Percentiles rank a stretch among this genome's conserved stretches.
These are phyloP conservation scores for Tachina lurida DNA, from an alignment of 2,888 invertebrate genomes.

Conservation along the genomic window DNA sequence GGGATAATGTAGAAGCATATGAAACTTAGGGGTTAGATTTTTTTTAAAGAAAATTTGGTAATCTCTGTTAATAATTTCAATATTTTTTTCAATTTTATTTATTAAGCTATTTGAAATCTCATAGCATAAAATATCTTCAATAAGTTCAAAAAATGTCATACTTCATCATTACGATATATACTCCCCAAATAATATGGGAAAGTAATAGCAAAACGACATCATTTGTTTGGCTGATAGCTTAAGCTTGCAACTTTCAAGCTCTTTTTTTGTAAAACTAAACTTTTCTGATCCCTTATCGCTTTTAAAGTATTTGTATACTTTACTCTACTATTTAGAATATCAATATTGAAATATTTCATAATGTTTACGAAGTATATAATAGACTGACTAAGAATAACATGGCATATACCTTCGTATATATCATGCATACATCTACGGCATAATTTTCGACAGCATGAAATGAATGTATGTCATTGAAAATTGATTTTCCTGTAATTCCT, in stretches of 20 bases:
- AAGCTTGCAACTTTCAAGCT: background rate
- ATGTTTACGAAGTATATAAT: too few species aligned
- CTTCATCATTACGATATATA: background rate
- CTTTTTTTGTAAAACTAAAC: too few species aligned
- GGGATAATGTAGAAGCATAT: background rate
- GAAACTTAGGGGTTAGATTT: constrained; percentile 1
- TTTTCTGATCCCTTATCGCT: too few species aligned
- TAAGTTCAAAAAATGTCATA: background rate
- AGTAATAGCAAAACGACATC: constrained; percentile 1
- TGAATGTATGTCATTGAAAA: constrained; percentile 1
- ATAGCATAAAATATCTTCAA: constrained; percentile 10
- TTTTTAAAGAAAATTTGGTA: constrained; percentile 1
- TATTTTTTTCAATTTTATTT: background rate
- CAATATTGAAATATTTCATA: too few species aligned
- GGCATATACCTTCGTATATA: too few species aligned
- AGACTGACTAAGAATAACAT: too few species aligned
- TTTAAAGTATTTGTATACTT: too few species aligned
- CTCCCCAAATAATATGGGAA: background rate
- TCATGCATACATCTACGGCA: too few species aligned
- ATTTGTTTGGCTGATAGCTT: constrained; percentile 8
- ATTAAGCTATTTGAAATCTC: background rate
- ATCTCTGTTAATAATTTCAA: background rate
- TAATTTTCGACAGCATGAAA: background rate
- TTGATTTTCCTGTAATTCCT: background rate
- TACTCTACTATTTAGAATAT: too few species aligned